Base-by-base conservation (phyloP, 1,140 invertebrate genomes). In the Oscheius sp. region DNA sequence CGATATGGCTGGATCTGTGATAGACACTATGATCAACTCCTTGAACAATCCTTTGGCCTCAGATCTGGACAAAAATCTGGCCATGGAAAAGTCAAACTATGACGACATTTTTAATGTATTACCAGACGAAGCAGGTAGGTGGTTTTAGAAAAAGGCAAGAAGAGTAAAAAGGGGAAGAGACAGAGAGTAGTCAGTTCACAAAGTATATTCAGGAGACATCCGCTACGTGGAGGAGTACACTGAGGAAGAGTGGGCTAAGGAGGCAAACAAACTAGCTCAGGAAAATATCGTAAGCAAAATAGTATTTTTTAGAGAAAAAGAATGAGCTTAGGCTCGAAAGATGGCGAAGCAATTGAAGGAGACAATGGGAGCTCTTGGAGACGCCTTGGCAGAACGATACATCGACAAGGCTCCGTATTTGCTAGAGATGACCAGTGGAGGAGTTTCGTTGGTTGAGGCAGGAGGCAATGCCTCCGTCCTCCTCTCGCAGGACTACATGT, bases 141-240 rank as follows among this genome's bases (percentile, higher is more conserved):
- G 28, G 18, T 59, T 13, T 18, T 59, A 18, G 55, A 15, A 59
- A 15, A 18, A 26, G 15, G n/a, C 23, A n/a, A n/a, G n/a, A n/a
- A n/a, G n/a, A n/a, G n/a, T n/a, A n/a, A n/a, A n/a, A n/a, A n/a
- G n/a, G n/a, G 15, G 26, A 13, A 15, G n/a, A n/a, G n/a, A n/a
- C n/a, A n/a, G n/a, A n/a, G n/a, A n/a, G n/a, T n/a, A n/a, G n/a
- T n/a, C n/a, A n/a, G n/a, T n/a, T n/a, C n/a, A n/a, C n/a, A n/a
- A n/a, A n/a, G n/a, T n/a, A n/a, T n/a, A n/a, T 52, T 36, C 72
- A 34, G 64, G 49, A 7, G 65, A 74, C 18, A 74, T 74, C 62
- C 38, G 45, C 15, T 74, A 74, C 34, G 66, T 74, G 55, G 72
- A 74, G n/a, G 72, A 74, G 29, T 73, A 73, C 31, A 74, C 72